Percentiles rank a stretch among this genome's conserved stretches.
Evolutionary conservation across 2,113 vertebrate species (phyloP).

Genomic region (human (Homo sapiens)): GRCh38 chr18:9040501-9041000

Average conservation of each 20-base stretch:
- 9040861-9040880: no score
- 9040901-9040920: no score
- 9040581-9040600: background rate
- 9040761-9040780: background rate
- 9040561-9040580: background rate
- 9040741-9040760: background rate
- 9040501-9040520: background rate
- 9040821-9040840: no score
- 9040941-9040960: no score
- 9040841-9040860: accelerated
- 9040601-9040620: background rate
- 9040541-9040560: background rate
- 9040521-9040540: background rate
- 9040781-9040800: background rate
- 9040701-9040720: background rate
- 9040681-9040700: background rate
- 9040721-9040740: background rate
- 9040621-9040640: background rate
- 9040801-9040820: background rate
- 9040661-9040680: background rate
- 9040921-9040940: no score
- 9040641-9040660: background rate
- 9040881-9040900: no score
- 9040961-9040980: no score
- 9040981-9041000: no score